A percentile compares a stretch with the other conserved stretches of the same genome.
These are phyloP conservation scores for Poliocrania exsul DNA, from an alignment of 2,797 vertebrate species.

Conservation along the genomic window DNA sequence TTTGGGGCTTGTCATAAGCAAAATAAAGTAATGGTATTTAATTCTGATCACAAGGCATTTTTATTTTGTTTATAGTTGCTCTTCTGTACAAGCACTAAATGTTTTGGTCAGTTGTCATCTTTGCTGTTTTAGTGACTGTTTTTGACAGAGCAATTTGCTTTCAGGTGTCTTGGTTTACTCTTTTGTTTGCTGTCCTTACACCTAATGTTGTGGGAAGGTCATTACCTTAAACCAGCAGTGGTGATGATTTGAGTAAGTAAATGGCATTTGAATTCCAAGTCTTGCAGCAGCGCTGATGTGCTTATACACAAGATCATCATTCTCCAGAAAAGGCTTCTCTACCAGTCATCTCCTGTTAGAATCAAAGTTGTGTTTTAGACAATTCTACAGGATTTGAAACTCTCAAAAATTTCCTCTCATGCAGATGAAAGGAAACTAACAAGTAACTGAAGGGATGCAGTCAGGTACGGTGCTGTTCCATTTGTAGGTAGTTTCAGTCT, in stretches of 20 bases:
- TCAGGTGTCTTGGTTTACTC: constrained; percentile 37
- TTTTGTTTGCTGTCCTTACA: background rate
- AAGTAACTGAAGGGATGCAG: background rate
- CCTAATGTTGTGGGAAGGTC: background rate
- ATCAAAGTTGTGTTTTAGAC: background rate
- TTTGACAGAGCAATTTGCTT: constrained; percentile 45
- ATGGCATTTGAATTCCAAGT: constrained; percentile 20
- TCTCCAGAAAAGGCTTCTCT: constrained; percentile 20
- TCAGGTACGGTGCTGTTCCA: background rate
- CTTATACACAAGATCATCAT: background rate
- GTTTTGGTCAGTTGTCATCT: constrained; percentile 43
- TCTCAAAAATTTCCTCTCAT: background rate
- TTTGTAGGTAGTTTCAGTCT: constrained; percentile 19
- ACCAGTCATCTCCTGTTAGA: background rate
- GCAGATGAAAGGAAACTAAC: background rate
- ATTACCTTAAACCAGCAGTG: background rate
- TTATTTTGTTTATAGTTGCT: constrained; percentile 15
- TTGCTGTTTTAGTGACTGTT: constrained; percentile 16
- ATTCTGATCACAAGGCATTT: background rate
- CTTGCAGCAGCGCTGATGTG: background rate
- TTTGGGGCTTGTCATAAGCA: background rate
- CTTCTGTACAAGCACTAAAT: background rate
- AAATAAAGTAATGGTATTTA: background rate
- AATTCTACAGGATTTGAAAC: background rate
- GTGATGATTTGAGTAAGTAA: background rate